Conservation (phyloP, 35 echinoderm and acorn worm species). For the Lytechinus pictus region DNA sequence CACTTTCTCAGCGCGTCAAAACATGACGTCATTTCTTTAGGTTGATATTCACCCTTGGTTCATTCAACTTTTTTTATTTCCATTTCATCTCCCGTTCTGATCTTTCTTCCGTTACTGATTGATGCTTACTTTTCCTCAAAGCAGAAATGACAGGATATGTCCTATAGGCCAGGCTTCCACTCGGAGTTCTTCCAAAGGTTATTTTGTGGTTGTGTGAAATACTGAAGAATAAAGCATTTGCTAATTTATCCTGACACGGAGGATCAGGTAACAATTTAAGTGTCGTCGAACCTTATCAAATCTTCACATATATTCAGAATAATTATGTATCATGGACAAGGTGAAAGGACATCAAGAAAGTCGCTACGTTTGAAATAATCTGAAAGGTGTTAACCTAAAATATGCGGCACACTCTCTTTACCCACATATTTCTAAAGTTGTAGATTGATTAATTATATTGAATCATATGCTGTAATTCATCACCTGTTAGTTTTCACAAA, state of each 20-base stretch:
- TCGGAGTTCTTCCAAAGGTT: not conserved
- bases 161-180: not conserved
- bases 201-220: not conserved
- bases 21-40: not conserved
- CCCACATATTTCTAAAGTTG: too few species aligned
- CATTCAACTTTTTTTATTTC: slow-evolving; percentile 15
- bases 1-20: not conserved
- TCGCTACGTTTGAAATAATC: not conserved
- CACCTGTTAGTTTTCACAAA: not conserved
- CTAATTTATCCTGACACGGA: not conserved
- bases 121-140: not conserved
- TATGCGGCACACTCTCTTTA: not conserved
- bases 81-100: slow-evolving; percentile 10
- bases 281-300: not conserved
- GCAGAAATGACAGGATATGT: not conserved
- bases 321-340: not conserved
- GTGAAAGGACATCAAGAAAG: not conserved
- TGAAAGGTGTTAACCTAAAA: not conserved
- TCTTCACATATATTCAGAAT: not conserved
- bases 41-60: not conserved
- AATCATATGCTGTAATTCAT: not conserved
- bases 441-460: not conserved
- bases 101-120: slow-evolving; percentile 3
- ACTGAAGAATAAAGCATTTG: not conserved
- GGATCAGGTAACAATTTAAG: not conserved